phyloP scores from a whole-genome alignment of 2,888 invertebrate genomes.

The Hybos culiciformis region DNA sequence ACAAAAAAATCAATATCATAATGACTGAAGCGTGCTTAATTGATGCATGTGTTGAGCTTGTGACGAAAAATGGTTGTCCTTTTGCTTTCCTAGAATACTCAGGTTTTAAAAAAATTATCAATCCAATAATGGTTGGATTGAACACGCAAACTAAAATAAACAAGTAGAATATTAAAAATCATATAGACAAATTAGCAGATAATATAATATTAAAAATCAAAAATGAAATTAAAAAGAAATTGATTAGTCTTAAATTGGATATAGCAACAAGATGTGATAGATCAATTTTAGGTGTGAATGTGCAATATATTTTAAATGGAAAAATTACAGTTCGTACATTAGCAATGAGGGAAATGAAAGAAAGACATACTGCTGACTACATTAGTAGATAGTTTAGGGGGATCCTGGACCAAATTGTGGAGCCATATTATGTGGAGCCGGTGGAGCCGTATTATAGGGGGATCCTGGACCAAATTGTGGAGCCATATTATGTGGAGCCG shows the following conservation, averaged over 20 bases:
- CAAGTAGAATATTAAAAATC: not conserved
- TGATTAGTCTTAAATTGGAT: slow-evolving; percentile 11
- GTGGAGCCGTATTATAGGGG: no score
- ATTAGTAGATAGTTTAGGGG: no score
- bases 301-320: slow-evolving; percentile 11
- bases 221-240: slow-evolving; percentile 4
- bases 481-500: no score
- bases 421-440: no score
- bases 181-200: not conserved
- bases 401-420: no score
- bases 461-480: no score
- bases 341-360: slow-evolving; percentile 8
- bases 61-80: not conserved
- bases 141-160: not conserved
- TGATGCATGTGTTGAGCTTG: not conserved
- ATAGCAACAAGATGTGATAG: slow-evolving; percentile 8
- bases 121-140: not conserved
- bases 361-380: slow-evolving; percentile 3
- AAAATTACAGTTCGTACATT: slow-evolving; percentile 10
- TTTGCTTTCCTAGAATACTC: not conserved
- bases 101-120: not conserved
- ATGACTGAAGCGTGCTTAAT: not conserved
- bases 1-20: no score
- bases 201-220: not conserved
- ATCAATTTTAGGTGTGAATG: slow-evolving; percentile 9